Evolutionary conservation across 2,113 vertebrate species (phyloP).

Genomic region (Gallinago media): DNA sequence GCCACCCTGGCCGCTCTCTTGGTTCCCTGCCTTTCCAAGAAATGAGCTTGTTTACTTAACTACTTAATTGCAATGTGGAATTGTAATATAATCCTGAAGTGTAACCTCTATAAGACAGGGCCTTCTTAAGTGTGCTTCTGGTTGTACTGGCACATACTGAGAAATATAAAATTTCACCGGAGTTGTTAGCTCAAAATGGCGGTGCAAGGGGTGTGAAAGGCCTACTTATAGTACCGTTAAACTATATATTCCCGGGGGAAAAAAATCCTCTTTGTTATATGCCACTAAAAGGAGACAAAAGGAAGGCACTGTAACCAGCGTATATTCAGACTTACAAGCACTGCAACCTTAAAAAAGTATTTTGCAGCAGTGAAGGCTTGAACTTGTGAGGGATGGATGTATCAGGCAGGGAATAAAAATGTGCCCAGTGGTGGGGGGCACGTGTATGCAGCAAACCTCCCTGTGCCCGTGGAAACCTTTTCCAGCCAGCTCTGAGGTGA

Average conservation of each 20-base stretch:
- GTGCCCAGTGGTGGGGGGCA: background rate
- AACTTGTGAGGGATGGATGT: background rate
- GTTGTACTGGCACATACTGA: background rate
- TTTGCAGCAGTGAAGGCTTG: background rate
- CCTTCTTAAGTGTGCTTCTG: background rate
- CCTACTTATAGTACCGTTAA: background rate
- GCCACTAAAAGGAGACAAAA: background rate
- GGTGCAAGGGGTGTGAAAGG: background rate
- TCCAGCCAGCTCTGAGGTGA: background rate
- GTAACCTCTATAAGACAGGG: background rate
- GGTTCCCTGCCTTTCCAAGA: background rate
- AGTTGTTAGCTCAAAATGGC: background rate
- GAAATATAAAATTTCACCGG: background rate
- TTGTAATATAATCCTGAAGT: background rate
- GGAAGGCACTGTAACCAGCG: accelerated
- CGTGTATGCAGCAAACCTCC: accelerated
- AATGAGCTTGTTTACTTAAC: background rate
- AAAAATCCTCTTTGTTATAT: background rate
- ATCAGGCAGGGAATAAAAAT: background rate
- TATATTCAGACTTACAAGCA: background rate
- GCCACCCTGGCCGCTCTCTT: too few species aligned
- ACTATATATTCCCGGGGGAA: background rate
- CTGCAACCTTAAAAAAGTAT: background rate
- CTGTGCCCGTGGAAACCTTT: background rate
- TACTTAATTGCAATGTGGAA: background rate